These are phyloP conservation scores for Diuraphis noxia DNA, from an alignment of 1,140 invertebrate genomes.

Conservation along the genomic window DNA sequence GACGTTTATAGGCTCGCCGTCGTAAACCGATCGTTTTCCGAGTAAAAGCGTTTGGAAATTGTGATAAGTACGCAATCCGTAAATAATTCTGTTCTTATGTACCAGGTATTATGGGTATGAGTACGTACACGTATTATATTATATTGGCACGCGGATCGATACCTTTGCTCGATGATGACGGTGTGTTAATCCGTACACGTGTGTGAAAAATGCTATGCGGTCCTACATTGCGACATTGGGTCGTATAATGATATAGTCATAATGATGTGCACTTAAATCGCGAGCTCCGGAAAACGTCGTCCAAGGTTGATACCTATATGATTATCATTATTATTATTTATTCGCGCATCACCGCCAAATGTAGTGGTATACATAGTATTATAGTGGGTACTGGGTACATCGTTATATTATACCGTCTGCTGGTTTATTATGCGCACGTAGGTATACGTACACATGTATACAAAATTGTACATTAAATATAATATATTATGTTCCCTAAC, in stretches of 20 bases:
- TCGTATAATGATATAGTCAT: not conserved
- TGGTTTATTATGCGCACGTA: not conserved
- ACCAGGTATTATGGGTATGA: too few species aligned
- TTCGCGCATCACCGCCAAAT: not conserved
- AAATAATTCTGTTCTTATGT: not conserved
- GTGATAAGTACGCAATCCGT: not conserved
- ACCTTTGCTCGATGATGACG: too few species aligned
- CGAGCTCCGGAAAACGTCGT: slow-evolving; percentile 8
- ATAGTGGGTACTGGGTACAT: not conserved
- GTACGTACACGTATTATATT: too few species aligned
- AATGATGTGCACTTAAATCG: not conserved
- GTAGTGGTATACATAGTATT: not conserved
- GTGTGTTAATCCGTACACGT: not conserved
- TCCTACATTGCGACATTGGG: not conserved
- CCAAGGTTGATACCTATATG: not conserved
- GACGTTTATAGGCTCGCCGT: not conserved
- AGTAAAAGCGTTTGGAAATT: not conserved
- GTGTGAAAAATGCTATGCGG: not conserved
- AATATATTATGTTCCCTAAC: not conserved
- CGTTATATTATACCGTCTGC: not conserved
- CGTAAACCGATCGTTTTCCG: slow-evolving; percentile 30
- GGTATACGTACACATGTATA: not conserved
- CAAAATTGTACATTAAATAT: not conserved
- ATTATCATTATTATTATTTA: not conserved
- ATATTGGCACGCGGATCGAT: too few species aligned